Evolutionary conservation across 2,113 vertebrate genomes (phyloP), one percentile per base, ranked within the genome.

Genomic region (Cathartes aura): DNA sequence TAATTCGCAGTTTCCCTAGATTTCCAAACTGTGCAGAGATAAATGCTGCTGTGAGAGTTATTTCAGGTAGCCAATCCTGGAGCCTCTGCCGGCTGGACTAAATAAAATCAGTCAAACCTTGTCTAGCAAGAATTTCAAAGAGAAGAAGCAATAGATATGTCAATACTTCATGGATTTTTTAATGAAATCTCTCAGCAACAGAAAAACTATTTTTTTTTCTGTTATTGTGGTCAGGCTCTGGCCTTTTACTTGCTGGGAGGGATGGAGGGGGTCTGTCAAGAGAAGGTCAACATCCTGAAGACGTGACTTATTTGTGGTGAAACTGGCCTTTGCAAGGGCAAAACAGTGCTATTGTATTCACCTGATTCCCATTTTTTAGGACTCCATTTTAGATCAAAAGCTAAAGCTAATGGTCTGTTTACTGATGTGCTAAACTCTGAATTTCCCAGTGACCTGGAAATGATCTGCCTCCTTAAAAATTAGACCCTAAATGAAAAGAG

Each of bases 121-220:
- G 48, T 91, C 63, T 75, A 94, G 47, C 26, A 93, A 84, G 74
- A 88, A 80, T 93, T 96, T 87, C 62, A 82, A 75, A 96, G 81
- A 75, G 68, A 94, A 85, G 66, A 79, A 91, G 73, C 81, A 87
- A 87, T 62, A 91, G 78, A 50, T 91, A 56, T 50, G 73, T 93
- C 89, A 82, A 91, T 85, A 91, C n/a, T 73, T 82, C 16, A 91
- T 85, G n/a, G 96, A 90, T 95, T 91, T 96, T 78, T 81, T 20
- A 90, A 76, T 82, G 19, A 94, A 94, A 87, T 89, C 43, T 82
- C 94, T 82, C 76, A 86, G 73, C 30, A 93, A 87, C 50, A 55
- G 66, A 60, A 92, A 87, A 93, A 38, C n/a, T 70, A 2, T 18
- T 14, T 6, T 42, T 32, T 36, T 42, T 40, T 42, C 11, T 83